phyloP scores from a whole-genome alignment of 2,113 vertebrate genomes.

The Cryptomyrus ogoouensis region DNA sequence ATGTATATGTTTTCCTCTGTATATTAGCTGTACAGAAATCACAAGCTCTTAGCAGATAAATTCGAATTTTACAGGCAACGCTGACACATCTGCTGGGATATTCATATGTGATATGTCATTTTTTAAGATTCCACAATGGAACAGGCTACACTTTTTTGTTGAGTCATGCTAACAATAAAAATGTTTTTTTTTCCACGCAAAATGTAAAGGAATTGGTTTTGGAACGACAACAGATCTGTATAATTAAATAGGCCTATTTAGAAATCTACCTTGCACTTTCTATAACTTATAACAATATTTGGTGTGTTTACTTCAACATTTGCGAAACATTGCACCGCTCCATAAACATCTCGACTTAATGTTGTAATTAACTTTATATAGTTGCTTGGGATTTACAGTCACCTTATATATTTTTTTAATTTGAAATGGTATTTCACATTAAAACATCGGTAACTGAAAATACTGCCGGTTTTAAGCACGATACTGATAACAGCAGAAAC shows the following conservation, averaged over 20 bases:
- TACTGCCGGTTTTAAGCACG: neutral
- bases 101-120: neutral
- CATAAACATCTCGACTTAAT: neutral
- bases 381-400: neutral
- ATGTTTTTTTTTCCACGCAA: neutral
- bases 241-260: neutral
- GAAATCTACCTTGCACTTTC: neutral
- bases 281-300: neutral
- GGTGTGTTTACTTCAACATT: neutral
- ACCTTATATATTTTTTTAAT: neutral
- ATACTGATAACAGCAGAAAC: neutral
- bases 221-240: neutral
- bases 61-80: neutral
- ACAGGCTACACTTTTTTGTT: neutral
- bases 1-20: too few species aligned
- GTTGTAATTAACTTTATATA: neutral
- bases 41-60: neutral
- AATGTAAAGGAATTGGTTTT: neutral
- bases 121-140: neutral
- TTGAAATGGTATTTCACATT: neutral
- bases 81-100: neutral
- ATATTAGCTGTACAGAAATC: too few species aligned
- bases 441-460: neutral
- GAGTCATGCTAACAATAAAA: neutral
- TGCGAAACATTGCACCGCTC: neutral